Evolutionary conservation across 2,888 invertebrate genomes (phyloP), one percentile per base, ranked within the genome.

Genomic region (Blomia tropicalis): DNA sequence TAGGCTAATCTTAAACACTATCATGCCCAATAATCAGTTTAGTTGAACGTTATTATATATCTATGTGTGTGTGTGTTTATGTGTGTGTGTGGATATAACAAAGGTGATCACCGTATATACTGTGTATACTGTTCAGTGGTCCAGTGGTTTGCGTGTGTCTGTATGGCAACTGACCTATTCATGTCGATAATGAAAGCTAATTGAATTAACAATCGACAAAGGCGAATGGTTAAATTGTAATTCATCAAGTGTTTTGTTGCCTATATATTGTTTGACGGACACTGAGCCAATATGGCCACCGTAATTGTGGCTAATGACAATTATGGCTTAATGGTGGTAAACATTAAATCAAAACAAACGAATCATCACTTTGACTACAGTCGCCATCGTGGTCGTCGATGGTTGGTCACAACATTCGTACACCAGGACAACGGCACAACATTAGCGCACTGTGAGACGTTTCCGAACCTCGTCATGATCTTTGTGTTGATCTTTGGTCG

Each of bases 341-440:
- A 47, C 51, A 47, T 47, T 47, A 56, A 56, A 56, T 56, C 56
- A 56, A 56, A 56, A 56, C 56, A 56, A 56, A 56, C 19, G 56
- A 36, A 56, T 56, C 56, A 31, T 56, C 56, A 56, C 56, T 56
- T 56, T 56, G 56, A 56, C 56, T 3, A 56, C 56, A 4, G 19
- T 5, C 44, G 5, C 4, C 4, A 17, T 11, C 7, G 7, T 36
- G 17, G 36, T 36, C 7, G 36, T 36, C 36, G 36, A 36, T 36
- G 36, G 7, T 36, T 7, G 7, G 36, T 11, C 36, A 7, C 7
- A 17, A 7, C 7, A 36, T 7, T 17, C 36, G 7, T 11, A 36
- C 36, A 36, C 36, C 36, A 36, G 36, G 36, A 36, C 36, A 36
- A 36, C 36, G 7, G 36, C 36, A 36, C 36, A 36, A 36, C 36